These are phyloP conservation scores for Agapostemon virescens DNA, from an alignment of 2,888 invertebrate genomes.

Conservation along the genomic window DNA sequence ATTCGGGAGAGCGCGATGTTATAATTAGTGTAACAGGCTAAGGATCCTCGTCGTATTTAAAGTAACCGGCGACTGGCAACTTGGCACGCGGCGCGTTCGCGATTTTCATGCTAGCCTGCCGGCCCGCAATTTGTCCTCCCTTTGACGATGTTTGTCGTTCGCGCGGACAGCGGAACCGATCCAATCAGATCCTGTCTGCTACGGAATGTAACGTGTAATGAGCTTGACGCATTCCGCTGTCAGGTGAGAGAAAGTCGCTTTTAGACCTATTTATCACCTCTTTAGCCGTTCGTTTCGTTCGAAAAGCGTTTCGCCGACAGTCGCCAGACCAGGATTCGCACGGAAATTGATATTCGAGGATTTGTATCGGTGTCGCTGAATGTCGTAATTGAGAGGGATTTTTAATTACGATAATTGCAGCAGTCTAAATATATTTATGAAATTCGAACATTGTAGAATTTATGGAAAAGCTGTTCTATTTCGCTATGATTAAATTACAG, in stretches of 20 bases:
- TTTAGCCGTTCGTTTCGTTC: not conserved
- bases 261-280: not conserved
- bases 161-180: conserved; percentile 12
- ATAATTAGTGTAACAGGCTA: conserved; percentile 48
- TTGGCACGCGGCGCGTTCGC: conserved; percentile 34
- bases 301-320: not conserved
- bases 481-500: not conserved
- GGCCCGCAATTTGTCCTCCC: conserved; percentile 26
- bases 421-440: not conserved
- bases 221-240: conserved; percentile 29
- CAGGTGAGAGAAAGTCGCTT: conserved; percentile 22
- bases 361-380: not conserved
- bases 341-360: not conserved
- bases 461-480: not conserved
- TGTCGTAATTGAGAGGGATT: too few species aligned
- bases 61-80: conserved; percentile 39
- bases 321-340: not conserved
- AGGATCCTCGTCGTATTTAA: conserved; percentile 38
- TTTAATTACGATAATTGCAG: not conserved
- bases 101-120: conserved; percentile 34
- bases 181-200: conserved; percentile 1
- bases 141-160: conserved; percentile 27
- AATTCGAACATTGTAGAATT: too few species aligned
- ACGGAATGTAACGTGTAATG: conserved; percentile 23
- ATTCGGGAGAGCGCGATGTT: conserved; percentile 35